Base-by-base conservation (phyloP, 2,797 vertebrate genomes). In the Pitangus sulphuratus region DNA sequence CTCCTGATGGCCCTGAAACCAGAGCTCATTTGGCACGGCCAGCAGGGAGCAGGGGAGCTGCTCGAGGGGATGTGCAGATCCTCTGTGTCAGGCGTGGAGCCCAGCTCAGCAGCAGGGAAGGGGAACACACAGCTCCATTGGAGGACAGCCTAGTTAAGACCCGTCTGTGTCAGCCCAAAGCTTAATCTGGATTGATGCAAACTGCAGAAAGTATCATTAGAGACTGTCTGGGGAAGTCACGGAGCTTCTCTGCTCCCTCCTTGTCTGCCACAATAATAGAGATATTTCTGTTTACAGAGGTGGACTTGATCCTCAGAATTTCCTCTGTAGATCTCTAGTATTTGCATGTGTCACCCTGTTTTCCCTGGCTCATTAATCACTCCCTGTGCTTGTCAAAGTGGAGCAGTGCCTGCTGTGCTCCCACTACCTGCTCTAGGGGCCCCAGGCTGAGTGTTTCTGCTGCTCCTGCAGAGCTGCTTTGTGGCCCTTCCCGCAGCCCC, bases 151-250 rank as follows among this genome's bases (percentile, higher is more conserved):
- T 96, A 94, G 95, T 96, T 95, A 96, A 94, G 77, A 60, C 72
- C 91, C 0, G 70, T 96, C 87, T 95, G 95, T 96, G 96, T 96
- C 96, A 96, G 94, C 89, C 91, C 89, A 89, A 91, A 96, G 92
- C 95, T 94, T 96, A 91, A 97, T 97, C 95, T 96, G 96, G 92
- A 95, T 95, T 97, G 96, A 96, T 96, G 95, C 95, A 96, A 96
- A 96, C 96, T 97, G 96, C 91, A 96, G 87, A 92, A 96, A 95
- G 89, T 93, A 93, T 96, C 95, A 94, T 96, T 96, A 97, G 91
- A 92, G 94, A 76, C 94, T 94, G 95, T 91, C 95, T 90, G 85
- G 87, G 90, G 91, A 93, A 95, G 91, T 91, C 93, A 95, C 30
- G 1, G 85, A 86, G 91, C 95, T 94, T 84, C 95, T 90, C 82